Percentiles rank a stretch among this genome's conserved stretches.
These are phyloP conservation scores for Silurus aristotelis DNA, from an alignment of 2,797 vertebrate species.

Conservation along the genomic window DNA sequence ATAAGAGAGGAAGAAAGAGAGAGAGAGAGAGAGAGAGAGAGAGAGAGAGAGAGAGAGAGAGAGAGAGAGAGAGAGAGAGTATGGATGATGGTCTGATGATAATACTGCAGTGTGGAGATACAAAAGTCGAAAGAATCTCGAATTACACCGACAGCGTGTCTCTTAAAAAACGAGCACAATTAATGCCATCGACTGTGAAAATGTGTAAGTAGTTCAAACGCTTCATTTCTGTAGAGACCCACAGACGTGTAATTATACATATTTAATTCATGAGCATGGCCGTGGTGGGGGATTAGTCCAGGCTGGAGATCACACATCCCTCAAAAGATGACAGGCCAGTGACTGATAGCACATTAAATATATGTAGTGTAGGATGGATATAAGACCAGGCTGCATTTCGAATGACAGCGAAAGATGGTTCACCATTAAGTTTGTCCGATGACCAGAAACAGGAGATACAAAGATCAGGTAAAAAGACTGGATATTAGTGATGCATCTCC, in stretches of 20 bases:
- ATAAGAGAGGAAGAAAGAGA: slow-evolving; percentile 17
- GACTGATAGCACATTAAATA: slow-evolving; percentile 57
- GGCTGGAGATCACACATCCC: slow-evolving; percentile 47
- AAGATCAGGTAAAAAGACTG: too few species aligned
- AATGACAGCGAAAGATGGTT: not conserved
- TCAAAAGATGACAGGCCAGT: slow-evolving; percentile 52
- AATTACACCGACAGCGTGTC: not conserved
- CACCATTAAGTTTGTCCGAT: slow-evolving; percentile 37
- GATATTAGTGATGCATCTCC: too few species aligned
- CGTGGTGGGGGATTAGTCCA: slow-evolving; percentile 16
- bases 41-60: not conserved
- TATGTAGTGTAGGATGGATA: slow-evolving; percentile 24
- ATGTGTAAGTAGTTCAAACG: slow-evolving; percentile 24
- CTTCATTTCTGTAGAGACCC: slow-evolving; percentile 41
- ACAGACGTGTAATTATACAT: slow-evolving; percentile 55
- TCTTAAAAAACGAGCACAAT: not conserved
- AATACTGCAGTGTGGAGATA: not conserved
- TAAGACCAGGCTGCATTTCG: not conserved
- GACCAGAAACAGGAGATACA: slow-evolving; percentile 24
- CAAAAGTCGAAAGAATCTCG: not conserved
- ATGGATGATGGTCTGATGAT: slow-evolving; percentile 18
- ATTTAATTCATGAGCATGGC: slow-evolving; percentile 52
- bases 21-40: slow-evolving; percentile 10
- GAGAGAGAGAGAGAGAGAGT: slow-evolving; percentile 1
- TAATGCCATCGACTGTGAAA: not conserved